phyloP scores from a whole-genome alignment of 2,888 invertebrate genomes.

The Ophraella communa region DNA sequence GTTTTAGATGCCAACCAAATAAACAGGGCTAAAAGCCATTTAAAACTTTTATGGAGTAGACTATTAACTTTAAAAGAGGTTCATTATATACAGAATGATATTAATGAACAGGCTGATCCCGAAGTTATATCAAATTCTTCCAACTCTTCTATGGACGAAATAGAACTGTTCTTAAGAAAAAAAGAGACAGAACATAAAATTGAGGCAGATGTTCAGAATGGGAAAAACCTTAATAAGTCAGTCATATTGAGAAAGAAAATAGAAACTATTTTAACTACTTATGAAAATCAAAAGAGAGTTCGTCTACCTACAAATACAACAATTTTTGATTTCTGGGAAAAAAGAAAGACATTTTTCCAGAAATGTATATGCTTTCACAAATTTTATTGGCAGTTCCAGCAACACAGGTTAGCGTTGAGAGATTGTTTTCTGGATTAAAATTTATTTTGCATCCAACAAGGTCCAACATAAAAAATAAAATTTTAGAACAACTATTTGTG shows the following conservation, averaged over 20 bases:
- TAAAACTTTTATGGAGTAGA: conserved; percentile 14
- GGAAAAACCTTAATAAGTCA: neutral
- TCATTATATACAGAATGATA: conserved; percentile 11
- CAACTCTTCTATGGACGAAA: conserved; percentile 4
- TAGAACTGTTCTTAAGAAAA: conserved; percentile 13
- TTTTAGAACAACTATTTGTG: conserved; percentile 16
- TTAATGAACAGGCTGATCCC: conserved; percentile 23
- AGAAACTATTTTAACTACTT: neutral
- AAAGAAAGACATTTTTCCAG: conserved; percentile 2
- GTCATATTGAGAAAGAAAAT: neutral
- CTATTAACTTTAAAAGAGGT: conserved; percentile 18
- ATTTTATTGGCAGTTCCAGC: conserved; percentile 11
- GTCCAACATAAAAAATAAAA: conserved; percentile 8
- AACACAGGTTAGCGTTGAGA: conserved; percentile 15
- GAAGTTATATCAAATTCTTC: neutral
- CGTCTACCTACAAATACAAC: conserved; percentile 32
- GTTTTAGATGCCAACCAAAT: conserved; percentile 6
- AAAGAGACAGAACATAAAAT: conserved; percentile 54
- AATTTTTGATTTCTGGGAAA: conserved; percentile 1
- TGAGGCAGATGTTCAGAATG: neutral
- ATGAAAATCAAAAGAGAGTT: neutral
- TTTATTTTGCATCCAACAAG: conserved; percentile 8
- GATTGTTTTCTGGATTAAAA: conserved; percentile 16
- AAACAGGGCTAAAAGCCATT: conserved; percentile 15
- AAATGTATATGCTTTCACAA: conserved; percentile 14